Percentiles rank a stretch among this genome's conserved stretches.
Conservation (phyloP, 2,113 vertebrate species). For the Rynchops niger region DNA sequence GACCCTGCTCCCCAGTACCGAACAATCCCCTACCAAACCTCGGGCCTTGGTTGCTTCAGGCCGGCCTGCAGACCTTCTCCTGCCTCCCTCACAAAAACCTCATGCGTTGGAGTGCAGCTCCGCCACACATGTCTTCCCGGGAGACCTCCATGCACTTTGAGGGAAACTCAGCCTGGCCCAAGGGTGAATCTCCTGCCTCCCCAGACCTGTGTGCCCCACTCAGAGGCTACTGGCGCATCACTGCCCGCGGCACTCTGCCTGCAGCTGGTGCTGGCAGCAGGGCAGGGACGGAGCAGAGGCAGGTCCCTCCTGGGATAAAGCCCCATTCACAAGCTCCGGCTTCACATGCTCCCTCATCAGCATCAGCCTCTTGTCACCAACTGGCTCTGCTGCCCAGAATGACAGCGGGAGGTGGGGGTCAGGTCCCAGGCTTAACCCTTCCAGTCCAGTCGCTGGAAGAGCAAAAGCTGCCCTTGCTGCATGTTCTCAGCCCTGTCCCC, state of each 20-base stretch:
- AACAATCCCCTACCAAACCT: neutral
- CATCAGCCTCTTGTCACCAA: conserved; percentile 76
- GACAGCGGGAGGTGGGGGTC: conserved; percentile 27
- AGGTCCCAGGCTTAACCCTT: conserved; percentile 24
- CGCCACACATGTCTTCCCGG: rapidly evolving
- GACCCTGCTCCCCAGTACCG: neutral
- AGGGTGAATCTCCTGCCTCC: neutral
- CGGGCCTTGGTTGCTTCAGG: neutral
- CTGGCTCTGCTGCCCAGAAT: conserved; percentile 57
- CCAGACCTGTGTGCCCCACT: rapidly evolving
- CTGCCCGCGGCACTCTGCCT: neutral
- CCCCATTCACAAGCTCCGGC: conserved; percentile 52
- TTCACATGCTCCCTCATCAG: conserved; percentile 73
- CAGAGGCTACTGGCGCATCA: neutral
- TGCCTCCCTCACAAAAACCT: neutral
- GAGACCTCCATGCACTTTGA: rapidly evolving
- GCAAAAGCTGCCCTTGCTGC: neutral
- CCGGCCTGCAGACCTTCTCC: neutral
- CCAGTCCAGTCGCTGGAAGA: neutral
- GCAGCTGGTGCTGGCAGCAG: conserved; percentile 62
- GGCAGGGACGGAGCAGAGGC: conserved; percentile 24
- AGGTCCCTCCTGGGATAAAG: conserved; percentile 58
- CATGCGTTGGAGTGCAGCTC: neutral
- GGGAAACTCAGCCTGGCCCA: neutral
- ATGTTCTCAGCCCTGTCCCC: neutral